Evolutionary conservation across 2,113 vertebrate genomes (phyloP), one percentile per base, ranked within the genome.

Genomic region (Actinemys pallida): DNA sequence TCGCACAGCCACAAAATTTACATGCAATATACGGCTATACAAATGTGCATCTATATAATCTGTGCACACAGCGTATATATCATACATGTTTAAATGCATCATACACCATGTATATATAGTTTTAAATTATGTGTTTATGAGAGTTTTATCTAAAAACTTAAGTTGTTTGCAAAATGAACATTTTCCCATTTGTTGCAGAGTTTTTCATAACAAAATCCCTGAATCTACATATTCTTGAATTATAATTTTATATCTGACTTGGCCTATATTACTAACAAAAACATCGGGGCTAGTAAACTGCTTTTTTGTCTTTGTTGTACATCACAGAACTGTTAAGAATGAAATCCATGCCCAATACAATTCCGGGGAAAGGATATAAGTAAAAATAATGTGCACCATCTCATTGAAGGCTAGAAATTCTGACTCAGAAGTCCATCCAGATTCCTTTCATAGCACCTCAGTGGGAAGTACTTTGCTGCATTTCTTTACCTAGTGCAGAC

Each of bases 331-430:
- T 2, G 5, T 69, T 83, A 45, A 85, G 84, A 39, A 27, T 22
- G 22, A 57, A 78, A 85, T 39, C 42, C 0, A 0, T 42, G 39
- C 49, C 84, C n/a, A 62, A 62, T 65, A 79, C 72, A 92, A 47
- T 1, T 56, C 72, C 4, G 47, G 4, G 22, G 25, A n/a, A 81
- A 29, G 3, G 4, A 72, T 22, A 10, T 22, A 39, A 39, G 0
- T 39, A 2, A 0, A 0, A 47, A 81, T 72, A 53, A 24, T 0
- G 72, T 53, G 1, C 16, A 16, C 62, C 25, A 10, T 19, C 72
- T 78, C 69, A 0, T 20, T 0, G 35, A 50, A 59, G 57, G 72
- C 45, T 53, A 72, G n/a, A 2, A 24, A 45, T 16, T 79, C 76
- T 8, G 52, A 1, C 84, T 47, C 81, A 16, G 35, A 78, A 65